Percentiles rank a stretch among this genome's conserved stretches.
phyloP scores from a whole-genome alignment of 2,797 vertebrate genomes.

The Pseudochirops corinnae region DNA sequence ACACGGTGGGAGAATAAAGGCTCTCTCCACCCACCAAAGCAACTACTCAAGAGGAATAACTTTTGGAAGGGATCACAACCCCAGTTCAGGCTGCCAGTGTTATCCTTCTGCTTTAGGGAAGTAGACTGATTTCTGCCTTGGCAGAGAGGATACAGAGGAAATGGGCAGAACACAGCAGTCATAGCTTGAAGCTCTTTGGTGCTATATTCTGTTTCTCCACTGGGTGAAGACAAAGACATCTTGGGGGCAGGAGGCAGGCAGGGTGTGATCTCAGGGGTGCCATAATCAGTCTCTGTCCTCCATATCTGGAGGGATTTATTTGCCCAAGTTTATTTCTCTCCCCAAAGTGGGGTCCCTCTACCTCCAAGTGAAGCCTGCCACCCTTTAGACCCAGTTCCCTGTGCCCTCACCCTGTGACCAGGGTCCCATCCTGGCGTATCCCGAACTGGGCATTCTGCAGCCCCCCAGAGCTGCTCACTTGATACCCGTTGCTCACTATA shows the following conservation, averaged over 20 bases:
- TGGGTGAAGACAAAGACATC: background rate
- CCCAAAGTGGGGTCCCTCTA: background rate
- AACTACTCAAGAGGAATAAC: background rate
- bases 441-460: constrained; percentile 98
- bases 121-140: background rate
- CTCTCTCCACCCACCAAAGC: constrained; percentile 2
- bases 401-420: constrained; percentile 95
- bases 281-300: background rate
- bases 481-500: constrained; percentile 90
- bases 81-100: background rate
- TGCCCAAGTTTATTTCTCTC: background rate
- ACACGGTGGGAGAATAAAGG: background rate
- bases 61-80: no score
- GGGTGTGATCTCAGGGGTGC: background rate
- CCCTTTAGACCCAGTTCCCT: background rate
- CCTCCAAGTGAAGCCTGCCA: background rate
- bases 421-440: constrained; percentile 92
- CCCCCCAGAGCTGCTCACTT: constrained; percentile 88
- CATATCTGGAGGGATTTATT: background rate
- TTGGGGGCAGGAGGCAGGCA: background rate
- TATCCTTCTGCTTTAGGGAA: background rate
- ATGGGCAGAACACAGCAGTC: background rate
- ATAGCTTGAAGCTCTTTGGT: background rate
- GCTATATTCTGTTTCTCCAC: background rate
- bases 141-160: background rate